These are phyloP conservation scores for Digitonthophagus gazella DNA, from an alignment of 2,888 invertebrate genomes.

Conservation along the genomic window DNA sequence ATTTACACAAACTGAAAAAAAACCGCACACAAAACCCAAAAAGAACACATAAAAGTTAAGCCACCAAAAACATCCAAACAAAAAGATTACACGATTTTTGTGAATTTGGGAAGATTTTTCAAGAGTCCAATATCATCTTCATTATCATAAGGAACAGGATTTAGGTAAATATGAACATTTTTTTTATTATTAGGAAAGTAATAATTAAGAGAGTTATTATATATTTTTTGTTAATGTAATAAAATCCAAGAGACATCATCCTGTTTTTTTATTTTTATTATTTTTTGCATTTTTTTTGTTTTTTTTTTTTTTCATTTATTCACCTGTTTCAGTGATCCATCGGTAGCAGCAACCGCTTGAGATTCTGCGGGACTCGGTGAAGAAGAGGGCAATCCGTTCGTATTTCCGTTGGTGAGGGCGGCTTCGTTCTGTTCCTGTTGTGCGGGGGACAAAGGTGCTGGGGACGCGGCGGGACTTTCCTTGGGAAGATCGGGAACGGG, in stretches of 20 bases:
- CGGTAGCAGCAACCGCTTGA: slow-evolving; percentile 57
- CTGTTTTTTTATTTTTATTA: slow-evolving; percentile 20
- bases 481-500: slow-evolving; percentile 23
- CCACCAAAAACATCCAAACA: slow-evolving; percentile 20
- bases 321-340: slow-evolving; percentile 57
- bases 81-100: not conserved
- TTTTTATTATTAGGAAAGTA: not conserved
- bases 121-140: slow-evolving; percentile 21
- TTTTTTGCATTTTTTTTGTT: too few species aligned
- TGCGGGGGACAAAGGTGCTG: slow-evolving; percentile 27
- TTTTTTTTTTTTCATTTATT: slow-evolving; percentile 41
- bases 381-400: slow-evolving; percentile 48
- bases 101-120: slow-evolving; percentile 13
- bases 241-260: slow-evolving; percentile 39
- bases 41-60: slow-evolving; percentile 20
- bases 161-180: slow-evolving; percentile 31
- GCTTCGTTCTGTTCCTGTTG: slow-evolving; percentile 34
- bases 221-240: slow-evolving; percentile 26
- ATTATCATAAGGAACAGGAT: slow-evolving; percentile 19
- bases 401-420: slow-evolving; percentile 47
- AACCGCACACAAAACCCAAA: not conserved
- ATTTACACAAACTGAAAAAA: not conserved
- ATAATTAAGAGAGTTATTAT: not conserved
- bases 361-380: slow-evolving; percentile 50
- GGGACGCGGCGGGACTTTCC: slow-evolving; percentile 17